phyloP scores from a whole-genome alignment of 1,140 invertebrate species.

The Drosophila mayri region DNA sequence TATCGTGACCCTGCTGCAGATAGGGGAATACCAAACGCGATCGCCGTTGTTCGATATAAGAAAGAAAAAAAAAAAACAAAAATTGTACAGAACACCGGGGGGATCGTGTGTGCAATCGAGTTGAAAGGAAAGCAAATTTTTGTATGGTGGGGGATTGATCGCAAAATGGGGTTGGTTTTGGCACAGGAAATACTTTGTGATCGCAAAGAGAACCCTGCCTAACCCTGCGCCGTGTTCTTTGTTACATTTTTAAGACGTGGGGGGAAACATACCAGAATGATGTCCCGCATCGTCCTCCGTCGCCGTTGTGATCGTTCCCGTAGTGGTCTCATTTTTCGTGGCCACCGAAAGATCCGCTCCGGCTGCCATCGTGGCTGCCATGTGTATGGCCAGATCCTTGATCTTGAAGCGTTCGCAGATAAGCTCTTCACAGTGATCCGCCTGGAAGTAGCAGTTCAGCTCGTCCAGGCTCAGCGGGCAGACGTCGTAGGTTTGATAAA shows the following conservation, averaged over 20 bases:
- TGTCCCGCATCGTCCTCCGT: slow-evolving; percentile 83
- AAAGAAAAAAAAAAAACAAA: not conserved
- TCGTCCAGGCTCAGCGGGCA: slow-evolving; percentile 75
- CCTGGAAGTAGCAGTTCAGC: slow-evolving; percentile 77
- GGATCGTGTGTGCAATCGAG: slow-evolving; percentile 16
- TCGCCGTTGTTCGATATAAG: slow-evolving; percentile 27
- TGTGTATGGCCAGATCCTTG: slow-evolving; percentile 63
- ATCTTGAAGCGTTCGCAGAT: slow-evolving; percentile 83
- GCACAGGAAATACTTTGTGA: slow-evolving; percentile 29
- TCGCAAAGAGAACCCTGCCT: not conserved
- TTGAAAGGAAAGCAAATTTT: slow-evolving; percentile 7
- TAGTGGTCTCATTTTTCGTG: slow-evolving; percentile 26
- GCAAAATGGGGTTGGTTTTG: slow-evolving; percentile 30
- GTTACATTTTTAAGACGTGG: not conserved
- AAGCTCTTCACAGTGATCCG: slow-evolving; percentile 78
- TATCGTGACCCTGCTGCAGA: slow-evolving; percentile 38
- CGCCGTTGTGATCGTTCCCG: slow-evolving; percentile 20
- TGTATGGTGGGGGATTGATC: slow-evolving; percentile 8
- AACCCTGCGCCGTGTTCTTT: not conserved
- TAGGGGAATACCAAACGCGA: slow-evolving; percentile 35
- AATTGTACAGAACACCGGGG: not conserved
- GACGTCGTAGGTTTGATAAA: slow-evolving; percentile 76
- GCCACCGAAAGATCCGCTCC: slow-evolving; percentile 31
- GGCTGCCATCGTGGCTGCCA: slow-evolving; percentile 24
- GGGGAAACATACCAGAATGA: slow-evolving; percentile 80